Evolutionary conservation across 2,113 vertebrate species (phyloP).

Genomic region (Meles meles): DNA sequence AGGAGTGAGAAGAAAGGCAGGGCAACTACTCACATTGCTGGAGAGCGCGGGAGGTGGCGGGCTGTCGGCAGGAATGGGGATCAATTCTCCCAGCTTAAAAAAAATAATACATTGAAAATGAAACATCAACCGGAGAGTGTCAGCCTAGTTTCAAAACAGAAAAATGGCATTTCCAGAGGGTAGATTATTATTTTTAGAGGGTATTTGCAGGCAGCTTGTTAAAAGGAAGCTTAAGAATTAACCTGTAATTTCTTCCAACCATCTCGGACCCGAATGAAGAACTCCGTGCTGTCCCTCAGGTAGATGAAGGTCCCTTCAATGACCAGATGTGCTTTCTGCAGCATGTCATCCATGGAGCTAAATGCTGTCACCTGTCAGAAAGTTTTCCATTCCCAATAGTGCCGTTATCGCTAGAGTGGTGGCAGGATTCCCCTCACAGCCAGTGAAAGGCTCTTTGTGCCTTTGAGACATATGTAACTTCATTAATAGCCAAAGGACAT

Average conservation of each 20-base stretch:
- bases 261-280: constrained; percentile 91
- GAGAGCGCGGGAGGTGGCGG: constrained; percentile 82
- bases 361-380: constrained; percentile 85
- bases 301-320: constrained; percentile 89
- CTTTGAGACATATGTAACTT: neutral
- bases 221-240: constrained; percentile 61
- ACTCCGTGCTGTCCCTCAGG: constrained; percentile 85
- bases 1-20: accelerated
- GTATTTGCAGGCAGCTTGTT: neutral
- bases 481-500: neutral
- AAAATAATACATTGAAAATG: constrained; percentile 42
- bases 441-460: neutral
- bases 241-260: constrained; percentile 98
- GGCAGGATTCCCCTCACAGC: accelerated
- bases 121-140: neutral
- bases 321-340: constrained; percentile 85
- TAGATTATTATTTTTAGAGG: neutral
- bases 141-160: neutral
- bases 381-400: neutral
- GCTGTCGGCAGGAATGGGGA: constrained; percentile 86
- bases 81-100: constrained; percentile 90
- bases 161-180: neutral
- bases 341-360: constrained; percentile 85
- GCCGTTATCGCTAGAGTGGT: neutral
- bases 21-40: constrained; percentile 79